phyloP scores from a whole-genome alignment of 2,113 vertebrate species.

The Haliaeetus leucogaster region DNA sequence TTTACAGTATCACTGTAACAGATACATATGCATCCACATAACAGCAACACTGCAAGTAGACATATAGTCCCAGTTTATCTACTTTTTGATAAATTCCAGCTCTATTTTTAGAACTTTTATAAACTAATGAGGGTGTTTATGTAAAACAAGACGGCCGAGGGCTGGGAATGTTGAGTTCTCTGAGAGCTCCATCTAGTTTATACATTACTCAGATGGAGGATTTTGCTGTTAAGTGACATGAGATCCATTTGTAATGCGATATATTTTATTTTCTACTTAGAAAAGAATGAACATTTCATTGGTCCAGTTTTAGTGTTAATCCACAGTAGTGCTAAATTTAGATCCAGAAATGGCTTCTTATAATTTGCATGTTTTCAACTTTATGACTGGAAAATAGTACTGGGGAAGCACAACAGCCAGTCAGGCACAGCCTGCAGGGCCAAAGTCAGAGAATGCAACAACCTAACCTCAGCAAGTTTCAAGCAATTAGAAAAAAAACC shows the following conservation, averaged over 20 bases:
- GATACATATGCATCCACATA: neutral
- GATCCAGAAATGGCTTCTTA: neutral
- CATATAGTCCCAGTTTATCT: neutral
- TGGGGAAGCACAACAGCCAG: neutral
- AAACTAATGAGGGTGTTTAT: slow-evolving; percentile 7
- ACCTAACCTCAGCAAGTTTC: neutral
- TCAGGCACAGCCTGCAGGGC: neutral
- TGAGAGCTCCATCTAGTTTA: neutral
- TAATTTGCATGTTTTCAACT: neutral
- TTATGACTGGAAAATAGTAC: neutral
- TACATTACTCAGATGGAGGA: neutral
- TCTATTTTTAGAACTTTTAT: slow-evolving; percentile 40
- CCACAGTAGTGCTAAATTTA: neutral
- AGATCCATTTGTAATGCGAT: neutral
- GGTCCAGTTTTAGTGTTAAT: neutral
- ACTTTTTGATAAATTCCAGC: neutral
- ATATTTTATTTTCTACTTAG: neutral
- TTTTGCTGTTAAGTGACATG: neutral
- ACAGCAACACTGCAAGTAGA: neutral
- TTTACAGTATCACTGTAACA: neutral
- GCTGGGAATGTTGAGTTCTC: neutral
- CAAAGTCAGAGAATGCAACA: neutral
- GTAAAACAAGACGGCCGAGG: slow-evolving; percentile 14
- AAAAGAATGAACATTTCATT: neutral
- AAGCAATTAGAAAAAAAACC: neutral